Percentiles rank a stretch among this genome's conserved stretches.
These are phyloP conservation scores for Oppia nitens DNA, from an alignment of 1,140 invertebrate genomes.

Conservation along the genomic window DNA sequence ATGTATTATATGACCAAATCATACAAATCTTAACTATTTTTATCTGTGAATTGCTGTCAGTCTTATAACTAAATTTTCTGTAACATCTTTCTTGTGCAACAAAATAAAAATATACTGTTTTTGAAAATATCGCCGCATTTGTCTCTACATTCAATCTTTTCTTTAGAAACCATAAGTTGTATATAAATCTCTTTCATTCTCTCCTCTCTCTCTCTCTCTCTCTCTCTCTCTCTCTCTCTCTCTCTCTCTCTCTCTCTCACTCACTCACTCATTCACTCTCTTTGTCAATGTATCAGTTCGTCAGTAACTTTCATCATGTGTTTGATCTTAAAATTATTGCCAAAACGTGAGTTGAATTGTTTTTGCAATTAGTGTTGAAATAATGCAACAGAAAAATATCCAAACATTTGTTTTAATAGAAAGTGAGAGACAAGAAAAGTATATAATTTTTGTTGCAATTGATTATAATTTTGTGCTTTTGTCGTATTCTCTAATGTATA, in stretches of 20 bases:
- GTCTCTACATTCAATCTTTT: background rate
- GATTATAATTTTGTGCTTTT: too few species aligned
- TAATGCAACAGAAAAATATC: background rate
- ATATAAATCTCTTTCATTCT: slow-evolving; percentile 4
- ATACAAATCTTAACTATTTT: too few species aligned
- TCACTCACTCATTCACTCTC: slow-evolving; percentile 5
- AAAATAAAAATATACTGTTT: background rate
- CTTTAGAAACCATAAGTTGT: background rate
- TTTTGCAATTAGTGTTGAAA: background rate
- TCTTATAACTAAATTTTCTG: background rate
- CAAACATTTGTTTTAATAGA: background rate
- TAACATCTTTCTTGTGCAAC: background rate
- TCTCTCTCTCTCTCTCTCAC: slow-evolving; percentile 12
- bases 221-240: slow-evolving; percentile 14
- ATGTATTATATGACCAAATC: too few species aligned
- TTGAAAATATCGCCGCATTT: background rate
- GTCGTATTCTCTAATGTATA: too few species aligned
- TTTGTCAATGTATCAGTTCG: slow-evolving; percentile 14
- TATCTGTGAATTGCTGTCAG: background rate
- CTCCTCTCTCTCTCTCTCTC: slow-evolving; percentile 16
- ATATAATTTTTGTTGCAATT: background rate
- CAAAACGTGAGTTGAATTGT: background rate
- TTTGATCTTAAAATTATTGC: background rate
- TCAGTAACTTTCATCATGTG: background rate
- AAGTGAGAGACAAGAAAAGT: background rate